Conservation (phyloP, 2,113 vertebrate species). For the Misgurnus anguillicaudatus region DNA sequence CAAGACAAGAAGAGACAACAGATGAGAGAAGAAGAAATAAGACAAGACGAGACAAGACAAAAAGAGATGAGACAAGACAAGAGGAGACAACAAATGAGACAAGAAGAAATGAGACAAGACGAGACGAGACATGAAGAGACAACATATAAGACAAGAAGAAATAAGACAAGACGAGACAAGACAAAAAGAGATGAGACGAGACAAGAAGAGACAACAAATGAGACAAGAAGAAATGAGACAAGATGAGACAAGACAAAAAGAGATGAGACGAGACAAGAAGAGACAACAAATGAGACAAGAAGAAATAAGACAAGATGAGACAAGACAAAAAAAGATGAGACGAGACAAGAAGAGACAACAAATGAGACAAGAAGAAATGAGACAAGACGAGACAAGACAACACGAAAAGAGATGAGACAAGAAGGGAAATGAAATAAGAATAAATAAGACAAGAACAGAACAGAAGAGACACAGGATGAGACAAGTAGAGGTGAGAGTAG, state of each 20-base stretch:
- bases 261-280: background rate
- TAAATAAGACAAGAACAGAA: no score
- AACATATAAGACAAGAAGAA: background rate
- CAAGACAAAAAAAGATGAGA: background rate
- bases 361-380: background rate
- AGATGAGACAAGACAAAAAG: background rate
- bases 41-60: no score
- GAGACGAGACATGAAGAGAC: no score
- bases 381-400: background rate
- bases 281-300: background rate
- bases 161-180: background rate
- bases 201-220: no score
- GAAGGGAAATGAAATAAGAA: background rate
- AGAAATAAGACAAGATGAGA: background rate
- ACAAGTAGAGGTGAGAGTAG: no score
- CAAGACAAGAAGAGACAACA: conserved; percentile 32
- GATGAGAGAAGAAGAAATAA: background rate
- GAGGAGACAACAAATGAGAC: no score
- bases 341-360: background rate
- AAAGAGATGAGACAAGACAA: no score
- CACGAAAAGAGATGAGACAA: background rate
- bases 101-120: no score
- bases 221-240: no score
- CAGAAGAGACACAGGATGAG: no score
- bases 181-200: background rate